These are phyloP conservation scores for Sylvilagus bachmani DNA, from an alignment of 2,113 vertebrate genomes.

Conservation along the genomic window DNA sequence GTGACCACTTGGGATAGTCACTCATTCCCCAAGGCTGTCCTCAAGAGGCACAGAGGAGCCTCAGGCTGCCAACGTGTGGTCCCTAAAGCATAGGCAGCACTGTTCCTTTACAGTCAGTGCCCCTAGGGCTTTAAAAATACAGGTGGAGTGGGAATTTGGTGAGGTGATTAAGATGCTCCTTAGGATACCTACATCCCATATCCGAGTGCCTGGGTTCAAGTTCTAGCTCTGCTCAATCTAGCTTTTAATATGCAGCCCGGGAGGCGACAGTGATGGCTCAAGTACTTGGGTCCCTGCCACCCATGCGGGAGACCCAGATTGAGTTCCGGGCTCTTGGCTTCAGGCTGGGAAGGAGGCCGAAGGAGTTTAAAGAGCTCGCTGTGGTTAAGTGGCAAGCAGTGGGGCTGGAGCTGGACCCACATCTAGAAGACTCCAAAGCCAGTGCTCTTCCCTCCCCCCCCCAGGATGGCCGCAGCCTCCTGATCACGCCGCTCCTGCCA, in stretches of 20 bases:
- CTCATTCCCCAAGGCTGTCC: too few species aligned
- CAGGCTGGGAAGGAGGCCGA: not conserved
- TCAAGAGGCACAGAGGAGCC: not conserved
- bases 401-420: fast-evolving
- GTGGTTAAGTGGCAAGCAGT: fast-evolving
- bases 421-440: not conserved
- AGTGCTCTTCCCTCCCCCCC: not conserved
- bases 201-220: too few species aligned
- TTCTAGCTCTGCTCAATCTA: too few species aligned
- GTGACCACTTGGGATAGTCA: fast-evolving
- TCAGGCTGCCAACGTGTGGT: not conserved
- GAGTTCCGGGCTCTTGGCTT: too few species aligned
- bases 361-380: not conserved
- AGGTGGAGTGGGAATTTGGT: too few species aligned
- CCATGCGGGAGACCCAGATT: too few species aligned
- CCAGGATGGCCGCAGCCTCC: too few species aligned
- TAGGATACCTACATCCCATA: too few species aligned
- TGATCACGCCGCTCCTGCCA: fast-evolving
- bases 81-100: not conserved
- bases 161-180: too few species aligned
- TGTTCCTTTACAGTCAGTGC: not conserved
- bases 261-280: too few species aligned
- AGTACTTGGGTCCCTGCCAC: too few species aligned
- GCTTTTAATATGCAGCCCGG: too few species aligned
- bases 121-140: not conserved